A percentile compares a stretch with the other conserved stretches of the same genome.
Evolutionary conservation across 2,888 invertebrate species (phyloP).

Genomic region (Scaptomyza cyrtandrae): DNA sequence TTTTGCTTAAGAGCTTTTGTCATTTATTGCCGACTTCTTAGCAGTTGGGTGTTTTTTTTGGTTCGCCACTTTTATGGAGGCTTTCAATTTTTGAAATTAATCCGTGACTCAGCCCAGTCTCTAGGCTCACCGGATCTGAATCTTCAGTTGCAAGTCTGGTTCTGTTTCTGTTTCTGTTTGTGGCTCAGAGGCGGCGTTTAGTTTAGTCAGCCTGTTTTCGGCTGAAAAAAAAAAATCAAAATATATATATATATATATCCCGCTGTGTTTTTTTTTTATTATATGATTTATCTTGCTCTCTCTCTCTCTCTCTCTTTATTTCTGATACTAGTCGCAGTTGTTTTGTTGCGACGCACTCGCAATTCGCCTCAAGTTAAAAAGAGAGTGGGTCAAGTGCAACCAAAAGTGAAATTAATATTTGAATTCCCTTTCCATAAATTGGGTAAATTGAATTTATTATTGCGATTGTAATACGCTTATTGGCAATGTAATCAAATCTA

Average conservation of each 20-base stretch:
- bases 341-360: conserved; percentile 28
- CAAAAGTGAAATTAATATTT: conserved; percentile 79
- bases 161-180: not conserved
- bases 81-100: conserved; percentile 65
- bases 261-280: conserved; percentile 75
- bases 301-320: not conserved
- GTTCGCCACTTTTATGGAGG: conserved; percentile 49
- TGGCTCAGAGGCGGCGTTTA: not conserved
- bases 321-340: no score
- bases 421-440: conserved; percentile 38
- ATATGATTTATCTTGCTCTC: conserved; percentile 74
- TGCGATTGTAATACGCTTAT: not conserved
- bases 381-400: conserved; percentile 79
- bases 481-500: not conserved
- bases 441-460: not conserved
- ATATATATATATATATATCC: conserved; percentile 29
- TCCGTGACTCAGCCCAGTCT: conserved; percentile 60
- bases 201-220: conserved; percentile 27
- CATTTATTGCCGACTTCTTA: conserved; percentile 48
- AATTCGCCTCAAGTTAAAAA: conserved; percentile 51
- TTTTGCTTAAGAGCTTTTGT: conserved; percentile 61
- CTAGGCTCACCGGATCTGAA: conserved; percentile 24
- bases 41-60: conserved; percentile 23
- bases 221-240: not conserved
- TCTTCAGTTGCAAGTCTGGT: conserved; percentile 9